A percentile compares a stretch with the other conserved stretches of the same genome.
phyloP scores from a whole-genome alignment of 2,888 invertebrate species.

The Oscheius sp. region DNA sequence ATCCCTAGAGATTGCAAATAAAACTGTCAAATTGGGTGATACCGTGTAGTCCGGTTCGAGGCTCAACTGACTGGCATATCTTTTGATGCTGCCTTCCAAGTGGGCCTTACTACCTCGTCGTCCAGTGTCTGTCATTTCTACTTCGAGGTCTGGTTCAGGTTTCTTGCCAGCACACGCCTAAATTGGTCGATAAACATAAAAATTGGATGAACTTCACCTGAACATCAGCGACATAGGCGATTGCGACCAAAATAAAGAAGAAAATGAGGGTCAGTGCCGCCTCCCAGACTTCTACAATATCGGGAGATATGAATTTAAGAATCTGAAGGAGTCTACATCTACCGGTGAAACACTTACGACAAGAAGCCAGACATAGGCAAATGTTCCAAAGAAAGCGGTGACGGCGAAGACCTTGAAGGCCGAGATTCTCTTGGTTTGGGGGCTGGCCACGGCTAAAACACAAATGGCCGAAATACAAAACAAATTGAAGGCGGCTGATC shows the following conservation, averaged over 20 bases:
- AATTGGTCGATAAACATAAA: slow-evolving; percentile 1
- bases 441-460: slow-evolving; percentile 73
- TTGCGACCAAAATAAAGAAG: slow-evolving; percentile 77
- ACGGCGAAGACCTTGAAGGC: slow-evolving; percentile 74
- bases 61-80: slow-evolving; percentile 46
- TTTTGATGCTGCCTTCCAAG: slow-evolving; percentile 42
- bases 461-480: slow-evolving; percentile 78
- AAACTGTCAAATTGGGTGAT: too few relatives aligned
- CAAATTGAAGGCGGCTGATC: slow-evolving; percentile 79
- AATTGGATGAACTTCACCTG: slow-evolving; percentile 46
- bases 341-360: slow-evolving; percentile 64
- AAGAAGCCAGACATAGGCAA: slow-evolving; percentile 79
- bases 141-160: slow-evolving; percentile 43
- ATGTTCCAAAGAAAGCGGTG: slow-evolving; percentile 75
- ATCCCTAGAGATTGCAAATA: slow-evolving; percentile 34
- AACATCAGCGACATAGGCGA: slow-evolving; percentile 78
- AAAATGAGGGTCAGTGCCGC: slow-evolving; percentile 78
- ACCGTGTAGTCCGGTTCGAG: slow-evolving; percentile 34
- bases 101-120: slow-evolving; percentile 7
- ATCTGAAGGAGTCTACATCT: slow-evolving; percentile 36
- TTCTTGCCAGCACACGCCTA: slow-evolving; percentile 44
- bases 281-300: slow-evolving; percentile 76
- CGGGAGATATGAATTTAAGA: slow-evolving; percentile 50
- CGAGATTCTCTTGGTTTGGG: slow-evolving; percentile 53
- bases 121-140: slow-evolving; percentile 37